A percentile compares a stretch with the other conserved stretches of the same genome.
Evolutionary conservation across 2,113 vertebrate species (phyloP).

Genomic region (Megaptera novaeangliae): DNA sequence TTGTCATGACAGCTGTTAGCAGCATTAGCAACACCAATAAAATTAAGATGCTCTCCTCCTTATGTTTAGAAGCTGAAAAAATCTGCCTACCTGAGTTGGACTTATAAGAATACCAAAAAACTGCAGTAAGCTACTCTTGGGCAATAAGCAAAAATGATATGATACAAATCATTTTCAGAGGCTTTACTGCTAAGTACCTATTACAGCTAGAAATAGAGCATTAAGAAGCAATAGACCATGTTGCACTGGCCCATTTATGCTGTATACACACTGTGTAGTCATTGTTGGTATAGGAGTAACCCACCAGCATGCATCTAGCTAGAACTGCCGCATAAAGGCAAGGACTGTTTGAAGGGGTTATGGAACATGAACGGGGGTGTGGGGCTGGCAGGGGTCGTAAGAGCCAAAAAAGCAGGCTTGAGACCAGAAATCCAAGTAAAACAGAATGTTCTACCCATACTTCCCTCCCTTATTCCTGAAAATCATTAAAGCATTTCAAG

Average conservation of each 20-base stretch:
- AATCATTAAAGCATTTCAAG: not conserved
- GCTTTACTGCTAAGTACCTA: conserved; percentile 26
- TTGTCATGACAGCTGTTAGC: conserved; percentile 48
- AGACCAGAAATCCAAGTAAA: conserved; percentile 13
- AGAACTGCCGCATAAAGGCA: not conserved
- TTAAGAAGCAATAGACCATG: conserved; percentile 35
- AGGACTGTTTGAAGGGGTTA: not conserved
- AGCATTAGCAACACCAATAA: conserved; percentile 56
- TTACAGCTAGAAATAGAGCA: not conserved
- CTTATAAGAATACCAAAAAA: conserved; percentile 25
- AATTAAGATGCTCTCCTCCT: conserved; percentile 42
- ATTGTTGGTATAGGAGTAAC: not conserved
- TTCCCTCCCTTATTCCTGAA: not conserved
- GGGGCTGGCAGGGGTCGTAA: not conserved
- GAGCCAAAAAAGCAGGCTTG: not conserved
- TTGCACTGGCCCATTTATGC: conserved; percentile 39
- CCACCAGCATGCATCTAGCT: not conserved
- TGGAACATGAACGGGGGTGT: not conserved
- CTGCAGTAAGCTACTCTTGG: not conserved
- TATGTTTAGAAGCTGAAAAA: conserved; percentile 13
- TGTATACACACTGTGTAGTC: not conserved
- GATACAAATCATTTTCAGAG: conserved; percentile 59
- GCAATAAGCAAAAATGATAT: conserved; percentile 40
- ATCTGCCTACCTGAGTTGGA: not conserved
- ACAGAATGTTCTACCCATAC: not conserved